Conservation (phyloP, 2,113 vertebrate genomes). For the Dicrurus megarhynchus region DNA sequence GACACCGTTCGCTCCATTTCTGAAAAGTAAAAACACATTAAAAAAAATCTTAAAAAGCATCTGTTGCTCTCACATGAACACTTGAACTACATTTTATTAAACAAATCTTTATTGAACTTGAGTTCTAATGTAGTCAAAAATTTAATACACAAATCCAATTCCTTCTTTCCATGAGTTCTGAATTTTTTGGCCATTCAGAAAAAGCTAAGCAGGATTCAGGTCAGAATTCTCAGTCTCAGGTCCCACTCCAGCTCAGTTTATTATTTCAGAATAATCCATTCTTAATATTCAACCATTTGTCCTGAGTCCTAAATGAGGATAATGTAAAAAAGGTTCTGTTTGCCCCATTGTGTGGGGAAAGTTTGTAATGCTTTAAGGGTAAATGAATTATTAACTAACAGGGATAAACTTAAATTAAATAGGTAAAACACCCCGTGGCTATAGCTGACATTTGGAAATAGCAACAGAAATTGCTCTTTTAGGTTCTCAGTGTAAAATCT, state of each 20-base stretch:
- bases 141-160: neutral
- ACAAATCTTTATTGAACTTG: neutral
- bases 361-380: neutral
- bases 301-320: neutral
- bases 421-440: neutral
- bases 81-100: neutral
- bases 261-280: neutral
- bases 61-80: neutral
- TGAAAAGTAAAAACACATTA: neutral
- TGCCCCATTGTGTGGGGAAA: neutral
- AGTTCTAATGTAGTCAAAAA: neutral
- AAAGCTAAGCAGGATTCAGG: neutral
- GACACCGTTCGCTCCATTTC: neutral
- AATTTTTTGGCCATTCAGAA: neutral
- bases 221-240: neutral
- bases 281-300: neutral
- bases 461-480: neutral
- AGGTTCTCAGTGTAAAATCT: neutral
- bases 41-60: neutral
- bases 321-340: neutral
- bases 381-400: conserved; percentile 21
- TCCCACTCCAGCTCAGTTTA: neutral
- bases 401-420: neutral
- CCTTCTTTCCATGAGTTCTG: neutral
- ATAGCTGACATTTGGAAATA: neutral